Evolutionary conservation across 2,888 invertebrate genomes (phyloP).

Genomic region (Noctua fimbriata): DNA sequence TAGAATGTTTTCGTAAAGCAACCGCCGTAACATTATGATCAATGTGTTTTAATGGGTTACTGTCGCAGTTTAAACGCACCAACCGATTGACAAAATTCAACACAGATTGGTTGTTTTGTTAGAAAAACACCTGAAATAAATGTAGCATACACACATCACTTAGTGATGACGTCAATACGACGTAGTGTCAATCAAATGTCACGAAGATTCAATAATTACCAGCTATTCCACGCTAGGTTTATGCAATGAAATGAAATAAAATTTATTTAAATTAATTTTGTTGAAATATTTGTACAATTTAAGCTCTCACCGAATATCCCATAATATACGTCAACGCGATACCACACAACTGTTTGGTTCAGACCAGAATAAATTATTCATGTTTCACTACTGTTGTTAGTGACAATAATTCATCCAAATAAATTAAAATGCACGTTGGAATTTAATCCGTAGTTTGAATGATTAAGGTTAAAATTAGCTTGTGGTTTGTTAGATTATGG

Average conservation of each 20-base stretch:
- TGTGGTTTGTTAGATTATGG: conserved; percentile 16
- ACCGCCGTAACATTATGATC: background rate
- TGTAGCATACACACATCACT: background rate
- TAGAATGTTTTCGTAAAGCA: no score
- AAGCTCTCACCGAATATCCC: conserved; percentile 4
- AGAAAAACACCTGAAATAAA: background rate
- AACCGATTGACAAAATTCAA: background rate
- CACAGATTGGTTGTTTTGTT: background rate
- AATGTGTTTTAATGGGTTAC: background rate
- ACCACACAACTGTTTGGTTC: conserved; percentile 42
- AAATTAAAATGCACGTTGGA: conserved; percentile 31
- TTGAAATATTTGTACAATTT: conserved; percentile 34
- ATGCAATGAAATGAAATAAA: background rate
- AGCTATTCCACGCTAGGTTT: background rate
- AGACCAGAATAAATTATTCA: conserved; percentile 53
- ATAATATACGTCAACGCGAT: conserved; percentile 14
- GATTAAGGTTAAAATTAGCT: conserved; percentile 30
- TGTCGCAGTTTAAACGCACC: background rate
- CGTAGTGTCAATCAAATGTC: background rate
- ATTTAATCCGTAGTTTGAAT: conserved; percentile 23
- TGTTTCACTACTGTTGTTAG: conserved; percentile 32
- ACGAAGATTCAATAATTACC: background rate
- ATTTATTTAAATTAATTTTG: conserved; percentile 8
- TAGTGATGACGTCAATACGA: background rate
- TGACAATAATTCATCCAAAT: conserved; percentile 27